Evolutionary conservation across 2,797 vertebrate genomes (phyloP).

Genomic region (Alectoris magna): DNA sequence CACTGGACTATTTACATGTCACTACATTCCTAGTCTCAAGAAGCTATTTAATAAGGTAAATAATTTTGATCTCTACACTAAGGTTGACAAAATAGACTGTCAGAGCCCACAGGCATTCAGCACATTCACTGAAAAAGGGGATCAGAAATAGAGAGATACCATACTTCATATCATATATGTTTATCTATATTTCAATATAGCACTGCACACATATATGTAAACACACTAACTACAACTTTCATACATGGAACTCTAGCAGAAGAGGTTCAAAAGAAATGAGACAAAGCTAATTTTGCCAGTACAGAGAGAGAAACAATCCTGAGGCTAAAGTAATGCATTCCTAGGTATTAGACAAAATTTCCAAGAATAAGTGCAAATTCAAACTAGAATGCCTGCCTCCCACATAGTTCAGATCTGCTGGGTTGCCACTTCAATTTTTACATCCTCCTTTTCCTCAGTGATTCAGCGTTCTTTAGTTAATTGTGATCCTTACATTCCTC

Average conservation of each 20-base stretch:
- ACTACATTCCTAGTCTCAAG: not conserved
- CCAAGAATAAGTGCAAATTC: not conserved
- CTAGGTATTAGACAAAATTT: not conserved
- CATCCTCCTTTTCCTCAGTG: slow-evolving; percentile 12
- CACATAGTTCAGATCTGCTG: not conserved
- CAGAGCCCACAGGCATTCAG: not conserved
- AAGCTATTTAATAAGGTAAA: not conserved
- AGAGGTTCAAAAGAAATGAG: not conserved
- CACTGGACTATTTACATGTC: not conserved
- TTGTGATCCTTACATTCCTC: slow-evolving; percentile 23
- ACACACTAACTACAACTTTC: not conserved
- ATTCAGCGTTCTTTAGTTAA: slow-evolving; percentile 37
- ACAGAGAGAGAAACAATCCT: not conserved
- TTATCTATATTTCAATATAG: not conserved
- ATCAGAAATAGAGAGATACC: not conserved
- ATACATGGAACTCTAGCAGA: not conserved
- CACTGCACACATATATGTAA: rapidly evolving
- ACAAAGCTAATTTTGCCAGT: not conserved
- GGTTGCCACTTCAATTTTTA: not conserved
- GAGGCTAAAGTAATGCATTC: not conserved
- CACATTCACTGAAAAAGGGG: not conserved
- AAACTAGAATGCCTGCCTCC: not conserved
- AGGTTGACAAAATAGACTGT: not conserved
- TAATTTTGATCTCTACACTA: not conserved
- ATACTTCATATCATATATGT: too few species aligned